A percentile compares a stretch with the other conserved stretches of the same genome.
phyloP scores from a whole-genome alignment of 2,113 vertebrate genomes.

The Cisticola juncidis region DNA sequence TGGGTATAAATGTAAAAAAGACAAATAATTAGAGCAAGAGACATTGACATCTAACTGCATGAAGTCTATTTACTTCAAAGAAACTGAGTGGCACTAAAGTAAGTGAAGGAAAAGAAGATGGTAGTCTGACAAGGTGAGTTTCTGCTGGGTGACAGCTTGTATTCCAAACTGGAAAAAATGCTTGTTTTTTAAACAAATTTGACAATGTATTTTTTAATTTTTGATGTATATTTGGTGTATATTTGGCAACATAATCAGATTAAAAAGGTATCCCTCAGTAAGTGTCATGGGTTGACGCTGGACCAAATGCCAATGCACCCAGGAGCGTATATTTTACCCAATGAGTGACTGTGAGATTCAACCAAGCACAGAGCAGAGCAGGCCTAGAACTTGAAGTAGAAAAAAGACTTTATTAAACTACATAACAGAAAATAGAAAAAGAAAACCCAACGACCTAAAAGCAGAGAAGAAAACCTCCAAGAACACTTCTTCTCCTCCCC shows the following conservation, averaged over 20 bases:
- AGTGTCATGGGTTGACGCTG: too few species aligned
- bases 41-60: background rate
- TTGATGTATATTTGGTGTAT: background rate
- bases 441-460: too few species aligned
- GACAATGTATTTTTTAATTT: background rate
- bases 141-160: background rate
- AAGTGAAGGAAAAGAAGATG: background rate
- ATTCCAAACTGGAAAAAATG: background rate
- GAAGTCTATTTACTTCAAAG: constrained; percentile 21
- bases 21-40: background rate
- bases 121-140: background rate
- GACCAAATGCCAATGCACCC: too few species aligned
- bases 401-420: too few species aligned
- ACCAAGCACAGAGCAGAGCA: too few species aligned
- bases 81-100: background rate
- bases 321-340: too few species aligned
- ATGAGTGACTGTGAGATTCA: too few species aligned
- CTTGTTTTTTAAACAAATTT: background rate
- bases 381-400: too few species aligned
- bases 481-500: too few species aligned
- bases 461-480: too few species aligned
- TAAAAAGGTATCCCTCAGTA: background rate
- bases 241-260: background rate
- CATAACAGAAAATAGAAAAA: too few species aligned
- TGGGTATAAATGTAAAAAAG: background rate